Evolutionary conservation across 1,140 invertebrate genomes (phyloP), one percentile per base, ranked within the genome.

Genomic region (Nasonia vitripennis): DNA sequence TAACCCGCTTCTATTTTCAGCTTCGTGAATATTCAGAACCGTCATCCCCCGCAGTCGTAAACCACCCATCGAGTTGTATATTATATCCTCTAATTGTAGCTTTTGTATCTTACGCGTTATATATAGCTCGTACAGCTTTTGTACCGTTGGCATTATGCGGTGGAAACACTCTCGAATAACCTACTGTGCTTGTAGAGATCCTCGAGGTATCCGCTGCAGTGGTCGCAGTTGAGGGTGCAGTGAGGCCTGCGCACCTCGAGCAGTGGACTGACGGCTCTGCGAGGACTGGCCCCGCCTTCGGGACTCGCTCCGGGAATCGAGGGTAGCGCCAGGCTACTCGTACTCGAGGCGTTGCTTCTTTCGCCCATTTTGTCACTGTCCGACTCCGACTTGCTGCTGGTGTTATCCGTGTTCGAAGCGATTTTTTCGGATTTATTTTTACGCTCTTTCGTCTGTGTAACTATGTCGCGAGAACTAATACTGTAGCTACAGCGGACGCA

Each of bases 181-280:
- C 78, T 94, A 95, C 94, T 94, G 93, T 95, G 94, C 91, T 94
- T 96, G 92, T 95, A 96, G 87, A 95, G 94, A 87, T 96, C 95
- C 89, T 96, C 95, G 62, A 96, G 93, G 82, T 95, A 94, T 62
- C 94, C 93, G 77, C 94, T 95, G 93, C 96, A 96, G 86, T 95
- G 94, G 87, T 95, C 95, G 89, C 96, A 96, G 90, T 96, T 96
- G 31, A 96, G 93, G 2, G 95, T 96, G 92, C 96, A 96, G 88
- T 96, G 95, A 31, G 96, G 95, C 78, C 96, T 92, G 27, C 95
- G 93, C 84, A 95, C 95, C 91, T 96, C 95, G 71, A 96, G 93
- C 41, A 96, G 91, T 2, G 96, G 96, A 87, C 95, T 96, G 67
- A 96, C 94, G 0, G 95, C 95, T 81, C 95, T 93, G 86, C 95